A percentile compares a stretch with the other conserved stretches of the same genome.
Evolutionary conservation across 2,797 vertebrate species (phyloP).

Genomic region (Tapera naevia): DNA sequence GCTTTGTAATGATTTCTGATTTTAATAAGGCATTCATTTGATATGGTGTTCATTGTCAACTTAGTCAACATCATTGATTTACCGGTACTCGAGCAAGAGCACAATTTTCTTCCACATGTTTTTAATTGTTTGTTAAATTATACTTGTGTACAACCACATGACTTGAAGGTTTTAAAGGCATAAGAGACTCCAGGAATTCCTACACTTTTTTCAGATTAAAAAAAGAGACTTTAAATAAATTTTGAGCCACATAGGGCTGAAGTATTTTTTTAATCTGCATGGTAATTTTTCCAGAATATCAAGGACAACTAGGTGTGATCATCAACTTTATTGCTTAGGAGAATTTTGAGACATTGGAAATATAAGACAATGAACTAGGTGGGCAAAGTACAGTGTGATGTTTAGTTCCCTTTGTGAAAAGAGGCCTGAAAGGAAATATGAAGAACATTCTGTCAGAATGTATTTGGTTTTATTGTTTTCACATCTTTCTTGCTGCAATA

Average conservation of each 20-base stretch:
- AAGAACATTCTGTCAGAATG: background rate
- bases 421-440: background rate
- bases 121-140: background rate
- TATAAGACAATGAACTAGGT: background rate
- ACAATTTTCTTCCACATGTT: background rate
- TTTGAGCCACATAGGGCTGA: background rate
- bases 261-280: background rate
- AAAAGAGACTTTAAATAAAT: background rate
- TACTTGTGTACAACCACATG: background rate
- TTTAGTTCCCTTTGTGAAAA: background rate
- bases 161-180: background rate
- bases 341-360: background rate
- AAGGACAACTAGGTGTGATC: background rate
- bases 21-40: background rate
- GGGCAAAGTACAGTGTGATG: background rate
- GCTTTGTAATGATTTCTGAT: background rate
- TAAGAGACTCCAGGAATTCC: background rate
- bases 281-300: background rate
- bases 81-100: background rate
- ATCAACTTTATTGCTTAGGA: background rate
- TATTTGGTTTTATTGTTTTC: constrained; percentile 4
- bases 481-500: background rate
- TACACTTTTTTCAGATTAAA: background rate
- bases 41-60: background rate
- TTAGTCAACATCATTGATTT: background rate